A percentile compares a stretch with the other conserved stretches of the same genome.
Evolutionary conservation across 2,797 vertebrate species (phyloP).

Genomic region (Falco naumanni): DNA sequence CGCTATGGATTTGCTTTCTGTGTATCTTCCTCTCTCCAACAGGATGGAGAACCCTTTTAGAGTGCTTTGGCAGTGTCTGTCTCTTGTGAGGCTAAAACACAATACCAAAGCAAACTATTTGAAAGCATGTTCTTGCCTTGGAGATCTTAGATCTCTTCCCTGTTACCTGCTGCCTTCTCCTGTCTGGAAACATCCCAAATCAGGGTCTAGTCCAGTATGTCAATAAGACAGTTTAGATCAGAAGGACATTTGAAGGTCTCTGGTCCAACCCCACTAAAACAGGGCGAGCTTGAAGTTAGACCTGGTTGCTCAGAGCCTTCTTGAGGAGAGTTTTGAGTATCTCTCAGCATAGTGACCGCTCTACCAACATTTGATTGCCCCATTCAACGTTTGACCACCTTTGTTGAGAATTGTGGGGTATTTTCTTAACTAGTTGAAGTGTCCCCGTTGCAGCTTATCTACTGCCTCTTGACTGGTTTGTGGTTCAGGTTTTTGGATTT

Average conservation of each 20-base stretch:
- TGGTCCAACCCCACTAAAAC: background rate
- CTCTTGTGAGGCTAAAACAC: background rate
- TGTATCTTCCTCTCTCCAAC: background rate
- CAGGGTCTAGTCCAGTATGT: background rate
- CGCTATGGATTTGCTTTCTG: background rate
- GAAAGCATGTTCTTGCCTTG: background rate
- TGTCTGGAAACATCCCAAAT: background rate
- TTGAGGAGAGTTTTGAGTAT: background rate
- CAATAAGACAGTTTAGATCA: background rate
- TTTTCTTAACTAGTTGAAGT: background rate
- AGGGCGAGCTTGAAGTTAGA: background rate
- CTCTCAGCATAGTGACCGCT: background rate
- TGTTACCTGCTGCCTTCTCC: background rate
- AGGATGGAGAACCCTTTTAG: background rate
- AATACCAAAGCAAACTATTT: background rate
- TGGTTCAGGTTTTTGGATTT: too few species aligned
- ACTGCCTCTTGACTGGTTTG: background rate
- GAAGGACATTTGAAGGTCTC: background rate
- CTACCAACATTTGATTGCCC: background rate
- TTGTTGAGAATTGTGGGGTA: background rate
- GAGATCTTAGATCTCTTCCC: background rate
- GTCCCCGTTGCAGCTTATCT: background rate
- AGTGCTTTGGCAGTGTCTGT: background rate
- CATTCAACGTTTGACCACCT: background rate
- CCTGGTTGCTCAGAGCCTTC: background rate